Percentiles rank a stretch among this genome's conserved stretches.
phyloP scores from a whole-genome alignment of 2,888 invertebrate genomes.

The Leucophenga montana region DNA sequence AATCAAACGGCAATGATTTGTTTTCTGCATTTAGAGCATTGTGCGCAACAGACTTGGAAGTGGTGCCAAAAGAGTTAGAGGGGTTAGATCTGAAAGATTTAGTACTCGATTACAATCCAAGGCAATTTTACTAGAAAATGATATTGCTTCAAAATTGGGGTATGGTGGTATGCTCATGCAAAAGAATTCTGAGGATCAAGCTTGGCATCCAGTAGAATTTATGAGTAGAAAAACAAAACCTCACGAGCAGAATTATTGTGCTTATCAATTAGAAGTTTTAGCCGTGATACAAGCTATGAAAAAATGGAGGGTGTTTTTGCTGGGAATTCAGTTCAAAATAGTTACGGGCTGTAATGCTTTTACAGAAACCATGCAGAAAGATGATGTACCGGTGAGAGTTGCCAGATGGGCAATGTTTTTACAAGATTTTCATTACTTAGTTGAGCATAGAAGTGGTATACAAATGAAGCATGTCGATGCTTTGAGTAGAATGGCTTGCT shows the following conservation, averaged over 20 bases:
- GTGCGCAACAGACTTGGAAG: background rate
- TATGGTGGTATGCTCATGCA: constrained; percentile 53
- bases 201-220: constrained; percentile 60
- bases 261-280: constrained; percentile 67
- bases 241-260: constrained; percentile 54
- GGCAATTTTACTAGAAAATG: constrained; percentile 24
- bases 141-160: constrained; percentile 48
- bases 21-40: background rate
- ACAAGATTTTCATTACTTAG: background rate
- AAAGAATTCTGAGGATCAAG: constrained; percentile 35
- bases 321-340: constrained; percentile 59
- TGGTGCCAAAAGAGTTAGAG: background rate
- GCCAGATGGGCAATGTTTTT: constrained; percentile 10
- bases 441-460: background rate
- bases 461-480: constrained; percentile 20
- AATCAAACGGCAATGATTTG: background rate
- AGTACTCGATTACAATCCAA: background rate
- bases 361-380: constrained; percentile 59
- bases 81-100: background rate
- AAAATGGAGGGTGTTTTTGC: constrained; percentile 61
- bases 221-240: constrained; percentile 59
- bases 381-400: background rate
- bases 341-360: constrained; percentile 64
- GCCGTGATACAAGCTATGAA: constrained; percentile 61
- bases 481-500: constrained; percentile 6